These are phyloP conservation scores for Drosophila prostipennis DNA, from an alignment of 2,888 invertebrate genomes.

Conservation along the genomic window DNA sequence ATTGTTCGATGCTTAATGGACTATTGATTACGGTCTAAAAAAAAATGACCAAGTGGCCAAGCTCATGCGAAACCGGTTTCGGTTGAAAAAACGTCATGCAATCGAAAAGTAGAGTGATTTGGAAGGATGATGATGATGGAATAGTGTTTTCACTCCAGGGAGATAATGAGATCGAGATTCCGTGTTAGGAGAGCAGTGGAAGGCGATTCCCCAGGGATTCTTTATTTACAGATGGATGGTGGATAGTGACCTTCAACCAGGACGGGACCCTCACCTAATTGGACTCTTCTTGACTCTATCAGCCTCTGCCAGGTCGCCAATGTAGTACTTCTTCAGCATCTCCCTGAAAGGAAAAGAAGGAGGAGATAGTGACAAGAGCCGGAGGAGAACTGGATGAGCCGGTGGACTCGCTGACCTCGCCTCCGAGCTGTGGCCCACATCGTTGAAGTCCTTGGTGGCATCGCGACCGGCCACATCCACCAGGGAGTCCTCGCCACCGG, in stretches of 20 bases:
- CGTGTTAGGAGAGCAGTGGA: slow-evolving; percentile 4
- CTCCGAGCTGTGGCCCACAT: slow-evolving; percentile 98
- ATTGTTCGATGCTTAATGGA: slow-evolving; percentile 10
- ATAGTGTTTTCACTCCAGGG: neutral
- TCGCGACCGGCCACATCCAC: slow-evolving; percentile 94
- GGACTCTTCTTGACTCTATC: slow-evolving; percentile 84
- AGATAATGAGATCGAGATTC: slow-evolving; percentile 2
- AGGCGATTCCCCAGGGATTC: neutral
- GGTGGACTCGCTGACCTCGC: slow-evolving; percentile 88
- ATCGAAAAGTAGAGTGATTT: neutral
- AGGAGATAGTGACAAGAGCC: too few relatives aligned
- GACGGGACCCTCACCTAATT: slow-evolving; percentile 63
- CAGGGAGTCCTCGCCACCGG: slow-evolving; percentile 97
- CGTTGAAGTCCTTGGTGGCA: slow-evolving; percentile 96
- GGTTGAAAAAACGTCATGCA: slow-evolving; percentile 7
- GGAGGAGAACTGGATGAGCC: neutral
- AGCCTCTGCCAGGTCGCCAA: slow-evolving; percentile 92
- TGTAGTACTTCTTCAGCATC: slow-evolving; percentile 93
- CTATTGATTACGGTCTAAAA: slow-evolving; percentile 11
- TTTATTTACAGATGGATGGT: slow-evolving; percentile 20
- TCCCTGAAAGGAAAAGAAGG: slow-evolving; percentile 54
- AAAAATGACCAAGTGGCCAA: neutral
- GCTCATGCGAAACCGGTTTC: slow-evolving; percentile 21
- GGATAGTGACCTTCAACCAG: neutral
- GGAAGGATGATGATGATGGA: neutral